phyloP scores from a whole-genome alignment of 30 jellyfish, hydroid and myxozoan genomes.

The Aurelia coerulea region DNA sequence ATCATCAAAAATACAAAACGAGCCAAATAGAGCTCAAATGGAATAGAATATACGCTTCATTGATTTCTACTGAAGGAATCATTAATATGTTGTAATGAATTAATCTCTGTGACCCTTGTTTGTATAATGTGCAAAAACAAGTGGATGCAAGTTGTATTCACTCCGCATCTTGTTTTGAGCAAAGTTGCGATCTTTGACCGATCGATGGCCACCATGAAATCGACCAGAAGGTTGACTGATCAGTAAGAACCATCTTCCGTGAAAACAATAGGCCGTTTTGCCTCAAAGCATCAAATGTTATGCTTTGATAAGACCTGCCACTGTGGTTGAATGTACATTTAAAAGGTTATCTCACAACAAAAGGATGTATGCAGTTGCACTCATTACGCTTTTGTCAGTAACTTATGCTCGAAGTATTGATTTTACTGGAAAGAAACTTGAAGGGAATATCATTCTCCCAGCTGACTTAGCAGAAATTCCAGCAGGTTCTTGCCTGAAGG shows the following conservation, averaged over 20 bases:
- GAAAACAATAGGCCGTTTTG: neutral
- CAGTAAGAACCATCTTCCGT: neutral
- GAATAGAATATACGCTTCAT: too few species aligned
- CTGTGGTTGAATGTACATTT: neutral
- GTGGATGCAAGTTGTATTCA: too few species aligned
- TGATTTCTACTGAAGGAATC: too few species aligned
- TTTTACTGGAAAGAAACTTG: slow-evolving; percentile 31
- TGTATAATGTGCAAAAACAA: too few species aligned
- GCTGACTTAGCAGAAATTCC: slow-evolving; percentile 14
- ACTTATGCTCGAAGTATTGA: slow-evolving; percentile 2
- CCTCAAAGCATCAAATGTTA: neutral
- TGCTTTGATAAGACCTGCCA: neutral
- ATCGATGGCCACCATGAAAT: slow-evolving; percentile 16
- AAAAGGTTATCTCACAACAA: neutral
- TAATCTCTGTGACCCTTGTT: too few species aligned
- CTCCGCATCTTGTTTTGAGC: neutral
- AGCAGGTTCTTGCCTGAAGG: slow-evolving; percentile 37
- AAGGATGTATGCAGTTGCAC: neutral
- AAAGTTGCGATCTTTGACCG: slow-evolving; percentile 44
- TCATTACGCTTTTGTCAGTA: neutral
- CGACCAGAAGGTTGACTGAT: slow-evolving; percentile 9
- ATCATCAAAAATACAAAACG: too few species aligned
- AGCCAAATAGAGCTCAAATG: too few species aligned
- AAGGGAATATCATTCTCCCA: slow-evolving; percentile 39
- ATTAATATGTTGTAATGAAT: too few species aligned